Percentiles rank a stretch among this genome's conserved stretches.
Evolutionary conservation across 2,888 invertebrate species (phyloP).

Genomic region (Lysandra coridon): DNA sequence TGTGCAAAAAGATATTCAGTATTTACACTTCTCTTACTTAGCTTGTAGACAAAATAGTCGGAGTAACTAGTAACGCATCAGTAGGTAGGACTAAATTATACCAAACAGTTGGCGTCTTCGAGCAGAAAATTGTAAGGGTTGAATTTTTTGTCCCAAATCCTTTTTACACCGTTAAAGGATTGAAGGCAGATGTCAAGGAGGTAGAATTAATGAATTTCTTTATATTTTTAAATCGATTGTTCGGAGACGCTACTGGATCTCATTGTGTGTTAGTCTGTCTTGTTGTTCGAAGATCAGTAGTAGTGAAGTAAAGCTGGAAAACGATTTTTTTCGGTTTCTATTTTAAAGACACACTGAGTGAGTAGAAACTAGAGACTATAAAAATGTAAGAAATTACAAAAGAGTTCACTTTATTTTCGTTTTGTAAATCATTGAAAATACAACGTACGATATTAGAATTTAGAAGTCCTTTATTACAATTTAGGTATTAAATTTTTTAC

Average conservation of each 20-base stretch:
- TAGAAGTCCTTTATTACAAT: no score
- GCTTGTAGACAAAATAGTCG: background rate
- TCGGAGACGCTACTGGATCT: conserved; percentile 52
- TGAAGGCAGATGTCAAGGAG: conserved; percentile 65
- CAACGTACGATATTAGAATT: no score
- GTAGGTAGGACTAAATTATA: background rate
- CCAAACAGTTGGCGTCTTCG: conserved; percentile 32
- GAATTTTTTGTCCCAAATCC: conserved; percentile 45
- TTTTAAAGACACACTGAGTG: no score
- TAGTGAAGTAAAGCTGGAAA: background rate
- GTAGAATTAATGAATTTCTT: conserved; percentile 58
- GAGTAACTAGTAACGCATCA: background rate
- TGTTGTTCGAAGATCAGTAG: conserved; percentile 42
- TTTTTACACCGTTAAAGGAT: conserved; percentile 53
- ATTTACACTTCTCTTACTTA: background rate
- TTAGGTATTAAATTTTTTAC: no score
- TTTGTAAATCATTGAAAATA: no score
- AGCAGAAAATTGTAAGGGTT: conserved; percentile 48
- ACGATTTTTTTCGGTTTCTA: no score
- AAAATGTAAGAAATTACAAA: no score
- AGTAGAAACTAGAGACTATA: no score
- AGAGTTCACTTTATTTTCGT: no score
- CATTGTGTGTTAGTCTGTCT: conserved; percentile 44
- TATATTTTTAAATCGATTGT: conserved; percentile 39
- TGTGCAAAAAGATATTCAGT: no score